phyloP scores from a whole-genome alignment of 1,140 invertebrate genomes.

The Tyrophagus putrescentiae region DNA sequence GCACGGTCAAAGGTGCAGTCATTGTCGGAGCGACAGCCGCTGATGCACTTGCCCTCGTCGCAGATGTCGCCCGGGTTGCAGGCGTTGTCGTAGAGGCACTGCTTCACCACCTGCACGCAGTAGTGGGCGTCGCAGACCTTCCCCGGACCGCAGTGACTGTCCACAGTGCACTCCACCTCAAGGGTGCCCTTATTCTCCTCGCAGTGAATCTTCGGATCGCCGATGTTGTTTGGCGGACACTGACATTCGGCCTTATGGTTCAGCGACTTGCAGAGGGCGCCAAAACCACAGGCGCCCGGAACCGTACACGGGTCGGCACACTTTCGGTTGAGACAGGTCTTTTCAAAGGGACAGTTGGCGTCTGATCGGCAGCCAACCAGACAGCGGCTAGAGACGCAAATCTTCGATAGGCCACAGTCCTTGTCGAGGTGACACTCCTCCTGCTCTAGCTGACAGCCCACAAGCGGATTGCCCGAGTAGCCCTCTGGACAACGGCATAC shows the following conservation, averaged over 20 bases:
- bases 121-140: slow-evolving; percentile 46
- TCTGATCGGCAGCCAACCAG: slow-evolving; percentile 56
- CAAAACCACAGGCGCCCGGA: slow-evolving; percentile 62
- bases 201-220: slow-evolving; percentile 24
- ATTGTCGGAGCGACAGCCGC: slow-evolving; percentile 57
- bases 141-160: slow-evolving; percentile 58
- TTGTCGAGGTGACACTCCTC: slow-evolving; percentile 27
- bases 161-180: slow-evolving; percentile 47
- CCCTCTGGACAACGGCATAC: slow-evolving; percentile 51
- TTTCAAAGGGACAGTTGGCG: slow-evolving; percentile 53
- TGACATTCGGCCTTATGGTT: slow-evolving; percentile 54
- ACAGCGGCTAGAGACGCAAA: slow-evolving; percentile 28
- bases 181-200: slow-evolving; percentile 29
- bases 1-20: slow-evolving; percentile 56
- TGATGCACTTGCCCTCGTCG: slow-evolving; percentile 60
- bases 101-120: slow-evolving; percentile 16
- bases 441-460: slow-evolving; percentile 42
- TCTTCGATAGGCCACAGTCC: slow-evolving; percentile 28
- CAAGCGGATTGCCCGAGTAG: slow-evolving; percentile 42
- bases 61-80: slow-evolving; percentile 52
- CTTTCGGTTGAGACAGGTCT: slow-evolving; percentile 65
- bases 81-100: slow-evolving; percentile 12
- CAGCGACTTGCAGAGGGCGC: slow-evolving; percentile 55
- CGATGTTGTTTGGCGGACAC: slow-evolving; percentile 37
- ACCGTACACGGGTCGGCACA: slow-evolving; percentile 65